Evolutionary conservation across 2,888 invertebrate genomes (phyloP).

Genomic region (Cheilosia pagana): DNA sequence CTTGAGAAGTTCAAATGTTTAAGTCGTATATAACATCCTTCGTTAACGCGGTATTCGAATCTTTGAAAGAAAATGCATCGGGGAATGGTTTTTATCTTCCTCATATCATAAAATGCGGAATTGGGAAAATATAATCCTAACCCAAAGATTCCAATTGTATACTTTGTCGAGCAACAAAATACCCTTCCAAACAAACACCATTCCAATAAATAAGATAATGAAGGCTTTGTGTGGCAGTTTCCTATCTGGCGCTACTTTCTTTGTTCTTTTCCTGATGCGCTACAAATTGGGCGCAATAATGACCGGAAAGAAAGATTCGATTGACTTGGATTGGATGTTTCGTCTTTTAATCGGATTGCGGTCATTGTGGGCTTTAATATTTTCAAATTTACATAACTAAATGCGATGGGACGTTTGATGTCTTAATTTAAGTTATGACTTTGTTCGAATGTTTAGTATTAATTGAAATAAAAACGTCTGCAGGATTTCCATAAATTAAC

Average conservation of each 20-base stretch:
- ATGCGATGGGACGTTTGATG: constrained; percentile 8
- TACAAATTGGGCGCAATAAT: constrained; percentile 51
- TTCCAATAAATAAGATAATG: not conserved
- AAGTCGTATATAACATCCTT: too few species aligned
- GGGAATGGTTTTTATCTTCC: too few species aligned
- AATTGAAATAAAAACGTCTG: not conserved
- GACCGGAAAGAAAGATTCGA: constrained; percentile 50
- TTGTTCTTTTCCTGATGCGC: constrained; percentile 46
- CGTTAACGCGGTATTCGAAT: too few species aligned
- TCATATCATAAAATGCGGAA: constrained; percentile 2
- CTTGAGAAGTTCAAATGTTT: too few species aligned
- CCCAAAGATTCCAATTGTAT: not conserved
- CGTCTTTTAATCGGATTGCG: constrained; percentile 52
- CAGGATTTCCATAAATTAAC: not conserved
- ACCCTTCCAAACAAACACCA: constrained; percentile 8
- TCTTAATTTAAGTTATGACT: constrained; percentile 9
- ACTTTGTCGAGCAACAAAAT: not conserved
- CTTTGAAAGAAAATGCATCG: too few species aligned
- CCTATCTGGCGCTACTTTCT: constrained; percentile 51
- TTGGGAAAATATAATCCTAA: not conserved
- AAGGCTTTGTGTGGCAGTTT: constrained; percentile 3
- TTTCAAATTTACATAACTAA: constrained; percentile 21
- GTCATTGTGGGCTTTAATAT: constrained; percentile 4
- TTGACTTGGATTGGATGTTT: constrained; percentile 49
- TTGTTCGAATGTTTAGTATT: constrained; percentile 3